These are phyloP conservation scores for Mobula birostris DNA, from an alignment of 2,113 vertebrate species.

Conservation along the genomic window DNA sequence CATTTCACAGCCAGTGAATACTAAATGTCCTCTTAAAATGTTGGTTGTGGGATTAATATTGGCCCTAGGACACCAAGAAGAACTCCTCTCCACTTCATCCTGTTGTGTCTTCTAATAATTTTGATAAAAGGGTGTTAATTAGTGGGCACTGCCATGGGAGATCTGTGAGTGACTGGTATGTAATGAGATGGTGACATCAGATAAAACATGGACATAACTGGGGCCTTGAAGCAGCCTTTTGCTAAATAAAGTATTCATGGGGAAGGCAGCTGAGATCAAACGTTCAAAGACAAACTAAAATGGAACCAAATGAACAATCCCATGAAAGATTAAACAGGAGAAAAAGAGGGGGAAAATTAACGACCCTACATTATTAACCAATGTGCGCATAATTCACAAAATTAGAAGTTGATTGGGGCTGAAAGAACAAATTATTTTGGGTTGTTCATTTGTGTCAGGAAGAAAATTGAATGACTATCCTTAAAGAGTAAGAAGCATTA, in stretches of 20 bases:
- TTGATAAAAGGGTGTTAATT: not conserved
- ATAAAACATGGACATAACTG: not conserved
- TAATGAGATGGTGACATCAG: not conserved
- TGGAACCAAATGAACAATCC: not conserved
- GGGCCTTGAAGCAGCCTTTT: not conserved
- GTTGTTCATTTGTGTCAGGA: not conserved
- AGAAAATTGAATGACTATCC: conserved; percentile 20
- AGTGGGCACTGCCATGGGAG: not conserved
- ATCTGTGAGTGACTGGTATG: not conserved
- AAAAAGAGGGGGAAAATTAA: not conserved
- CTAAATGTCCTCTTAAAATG: too few species aligned
- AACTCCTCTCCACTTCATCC: not conserved
- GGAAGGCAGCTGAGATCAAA: not conserved
- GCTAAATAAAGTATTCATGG: not conserved
- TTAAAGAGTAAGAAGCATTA: conserved; percentile 1
- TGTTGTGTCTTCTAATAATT: not conserved
- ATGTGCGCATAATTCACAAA: not conserved
- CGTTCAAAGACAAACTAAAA: not conserved
- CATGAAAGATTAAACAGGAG: conserved; percentile 14
- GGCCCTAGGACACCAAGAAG: not conserved
- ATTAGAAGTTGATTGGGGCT: not conserved
- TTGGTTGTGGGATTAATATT: not conserved
- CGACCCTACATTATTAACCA: conserved; percentile 12
- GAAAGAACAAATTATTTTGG: not conserved
- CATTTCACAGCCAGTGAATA: too few species aligned